Percentiles rank a stretch among this genome's conserved stretches.
These are phyloP conservation scores for Oryctes rhinoceros DNA, from an alignment of 1,140 invertebrate genomes.

Conservation along the genomic window DNA sequence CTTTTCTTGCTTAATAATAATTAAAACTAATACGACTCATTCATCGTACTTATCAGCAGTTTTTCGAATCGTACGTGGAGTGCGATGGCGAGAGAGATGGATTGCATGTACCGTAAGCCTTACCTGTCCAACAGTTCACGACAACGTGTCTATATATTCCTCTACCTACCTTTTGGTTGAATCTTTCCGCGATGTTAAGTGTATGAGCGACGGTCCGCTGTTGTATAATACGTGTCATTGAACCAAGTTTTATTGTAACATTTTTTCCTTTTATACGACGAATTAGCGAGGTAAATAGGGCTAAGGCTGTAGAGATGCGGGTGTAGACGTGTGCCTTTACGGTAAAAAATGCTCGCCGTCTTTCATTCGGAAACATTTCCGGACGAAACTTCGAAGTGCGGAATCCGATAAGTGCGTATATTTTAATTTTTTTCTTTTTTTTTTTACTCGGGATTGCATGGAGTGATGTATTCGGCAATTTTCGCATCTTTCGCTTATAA, in stretches of 20 bases:
- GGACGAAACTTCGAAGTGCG: too few relatives aligned
- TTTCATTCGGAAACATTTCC: too few relatives aligned
- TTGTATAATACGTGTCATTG: constrained; percentile 36
- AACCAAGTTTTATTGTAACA: not conserved
- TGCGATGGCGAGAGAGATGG: constrained; percentile 7
- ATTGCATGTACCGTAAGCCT: constrained; percentile 30
- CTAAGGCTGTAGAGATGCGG: not conserved
- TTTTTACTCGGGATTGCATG: too few relatives aligned
- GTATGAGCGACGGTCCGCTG: not conserved
- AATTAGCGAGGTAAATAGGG: not conserved
- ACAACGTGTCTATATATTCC: constrained; percentile 37
- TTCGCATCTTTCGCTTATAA: not conserved
- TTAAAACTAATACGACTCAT: not conserved
- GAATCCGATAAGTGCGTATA: too few relatives aligned
- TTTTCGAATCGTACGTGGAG: not conserved
- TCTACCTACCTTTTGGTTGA: constrained; percentile 13
- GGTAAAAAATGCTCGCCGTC: too few relatives aligned
- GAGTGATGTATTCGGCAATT: not conserved
- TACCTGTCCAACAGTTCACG: constrained; percentile 43
- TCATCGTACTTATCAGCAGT: not conserved
- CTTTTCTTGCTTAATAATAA: not conserved
- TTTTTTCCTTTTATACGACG: not conserved
- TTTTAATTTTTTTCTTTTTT: too few relatives aligned
- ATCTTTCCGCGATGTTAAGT: not conserved
- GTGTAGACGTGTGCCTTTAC: not conserved